Percentiles rank a stretch among this genome's conserved stretches.
phyloP scores from a whole-genome alignment of 2,113 vertebrate genomes.

The Microtus oregoni region DNA sequence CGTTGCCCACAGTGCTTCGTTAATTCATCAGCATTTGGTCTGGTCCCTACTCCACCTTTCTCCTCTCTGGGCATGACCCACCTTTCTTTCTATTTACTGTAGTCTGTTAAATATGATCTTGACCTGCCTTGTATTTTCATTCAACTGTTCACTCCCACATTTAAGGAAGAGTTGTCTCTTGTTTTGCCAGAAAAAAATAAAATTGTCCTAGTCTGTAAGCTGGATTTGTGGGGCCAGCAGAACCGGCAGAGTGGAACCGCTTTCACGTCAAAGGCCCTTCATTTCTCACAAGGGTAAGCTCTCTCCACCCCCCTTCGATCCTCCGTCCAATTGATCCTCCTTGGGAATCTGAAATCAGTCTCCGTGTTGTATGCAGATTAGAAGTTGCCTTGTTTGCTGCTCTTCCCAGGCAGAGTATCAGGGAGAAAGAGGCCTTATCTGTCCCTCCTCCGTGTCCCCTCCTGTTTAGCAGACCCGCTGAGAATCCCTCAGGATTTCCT shows the following conservation, averaged over 20 bases:
- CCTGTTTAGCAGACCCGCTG: constrained; percentile 84
- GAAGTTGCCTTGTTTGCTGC: constrained; percentile 88
- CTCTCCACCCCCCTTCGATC: constrained; percentile 69
- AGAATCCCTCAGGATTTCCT: constrained; percentile 87
- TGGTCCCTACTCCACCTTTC: constrained; percentile 60
- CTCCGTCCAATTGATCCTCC: constrained; percentile 64
- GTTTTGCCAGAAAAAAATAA: constrained; percentile 78
- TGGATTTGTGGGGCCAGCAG: constrained; percentile 68
- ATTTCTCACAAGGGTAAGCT: constrained; percentile 70
- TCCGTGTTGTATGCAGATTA: constrained; percentile 84
- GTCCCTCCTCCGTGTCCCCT: constrained; percentile 82
- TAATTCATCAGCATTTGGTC: constrained; percentile 56
- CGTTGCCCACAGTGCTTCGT: constrained; percentile 71
- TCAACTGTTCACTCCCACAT: constrained; percentile 71
- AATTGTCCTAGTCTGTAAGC: constrained; percentile 70
- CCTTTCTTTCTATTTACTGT: constrained; percentile 79
- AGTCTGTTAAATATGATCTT: constrained; percentile 78
- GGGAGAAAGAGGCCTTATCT: constrained; percentile 90
- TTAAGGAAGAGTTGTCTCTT: constrained; percentile 75
- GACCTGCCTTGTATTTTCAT: constrained; percentile 75
- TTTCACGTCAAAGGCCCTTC: constrained; percentile 79
- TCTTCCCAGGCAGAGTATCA: constrained; percentile 87
- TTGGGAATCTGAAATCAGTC: constrained; percentile 79
- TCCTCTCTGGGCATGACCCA: constrained; percentile 80
- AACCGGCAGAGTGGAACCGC: constrained; percentile 61